These are phyloP conservation scores for Neodon shergylaensis DNA, from an alignment of 2,113 vertebrate species.

Conservation along the genomic window DNA sequence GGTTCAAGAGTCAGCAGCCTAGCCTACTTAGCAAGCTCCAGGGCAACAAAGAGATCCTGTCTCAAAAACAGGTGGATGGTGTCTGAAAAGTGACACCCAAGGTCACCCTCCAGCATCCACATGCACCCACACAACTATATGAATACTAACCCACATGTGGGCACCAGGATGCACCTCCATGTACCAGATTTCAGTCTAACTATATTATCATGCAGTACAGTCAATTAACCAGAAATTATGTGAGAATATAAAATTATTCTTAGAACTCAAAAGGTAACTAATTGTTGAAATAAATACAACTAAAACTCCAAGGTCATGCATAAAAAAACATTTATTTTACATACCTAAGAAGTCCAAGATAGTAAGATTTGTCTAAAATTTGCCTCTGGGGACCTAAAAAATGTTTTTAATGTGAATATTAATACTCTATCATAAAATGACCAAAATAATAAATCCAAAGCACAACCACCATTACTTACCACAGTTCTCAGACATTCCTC, in stretches of 20 bases:
- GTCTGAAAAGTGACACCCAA: background rate
- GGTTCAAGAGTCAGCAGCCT: background rate
- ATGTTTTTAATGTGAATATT: conserved; percentile 58
- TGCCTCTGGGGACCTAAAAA: conserved; percentile 95
- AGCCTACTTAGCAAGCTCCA: background rate
- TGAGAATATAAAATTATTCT: conserved; percentile 49
- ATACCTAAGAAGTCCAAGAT: conserved; percentile 95
- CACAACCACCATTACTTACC: background rate
- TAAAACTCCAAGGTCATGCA: conserved; percentile 36
- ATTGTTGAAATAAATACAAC: background rate
- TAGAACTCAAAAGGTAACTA: conserved; percentile 17
- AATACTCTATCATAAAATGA: conserved; percentile 27
- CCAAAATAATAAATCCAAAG: conserved; percentile 57
- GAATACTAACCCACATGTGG: background rate
- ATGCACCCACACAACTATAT: background rate
- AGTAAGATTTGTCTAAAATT: conserved; percentile 98
- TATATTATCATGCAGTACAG: background rate
- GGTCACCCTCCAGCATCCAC: background rate
- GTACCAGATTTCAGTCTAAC: background rate
- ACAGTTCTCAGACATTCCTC: conserved; percentile 4
- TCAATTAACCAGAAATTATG: conserved; percentile 37
- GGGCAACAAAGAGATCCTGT: background rate
- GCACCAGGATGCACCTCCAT: background rate
- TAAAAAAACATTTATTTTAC: conserved; percentile 62
- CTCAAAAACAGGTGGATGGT: background rate